These are phyloP conservation scores for Campoplex capitator DNA, from an alignment of 2,888 invertebrate genomes.

Conservation along the genomic window DNA sequence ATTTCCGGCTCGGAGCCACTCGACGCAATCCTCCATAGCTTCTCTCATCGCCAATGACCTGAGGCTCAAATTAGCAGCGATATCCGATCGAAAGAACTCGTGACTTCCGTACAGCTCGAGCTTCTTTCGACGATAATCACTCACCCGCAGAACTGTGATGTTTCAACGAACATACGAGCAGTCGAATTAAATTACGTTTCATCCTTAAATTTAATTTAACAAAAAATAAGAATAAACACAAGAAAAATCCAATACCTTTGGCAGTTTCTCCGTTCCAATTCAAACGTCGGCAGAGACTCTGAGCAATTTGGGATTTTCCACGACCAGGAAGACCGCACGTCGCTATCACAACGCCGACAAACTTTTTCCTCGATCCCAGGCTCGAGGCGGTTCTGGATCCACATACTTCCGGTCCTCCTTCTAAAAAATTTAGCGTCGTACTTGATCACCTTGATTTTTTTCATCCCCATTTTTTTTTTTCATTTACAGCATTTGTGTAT, in stretches of 20 bases:
- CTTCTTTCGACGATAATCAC: conserved; percentile 94
- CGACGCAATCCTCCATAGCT: conserved; percentile 93
- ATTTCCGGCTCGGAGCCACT: conserved; percentile 92
- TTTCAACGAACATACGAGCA: neutral
- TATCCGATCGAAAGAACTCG: conserved; percentile 95
- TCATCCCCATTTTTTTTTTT: neutral
- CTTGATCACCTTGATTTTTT: neutral
- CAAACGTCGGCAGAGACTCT: conserved; percentile 93
- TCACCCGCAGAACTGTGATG: conserved; percentile 94
- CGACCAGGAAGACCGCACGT: conserved; percentile 96
- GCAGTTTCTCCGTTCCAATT: conserved; percentile 96
- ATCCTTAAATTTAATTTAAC: neutral
- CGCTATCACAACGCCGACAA: conserved; percentile 92
- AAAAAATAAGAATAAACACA: neutral
- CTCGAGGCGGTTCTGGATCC: conserved; percentile 85
- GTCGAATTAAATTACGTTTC: neutral
- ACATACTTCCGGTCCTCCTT: conserved; percentile 84
- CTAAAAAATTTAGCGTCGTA: conserved; percentile 81
- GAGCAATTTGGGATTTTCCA: conserved; percentile 96
- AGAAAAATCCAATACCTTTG: conserved; percentile 87
- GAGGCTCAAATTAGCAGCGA: conserved; percentile 92
- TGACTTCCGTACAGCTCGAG: conserved; percentile 93
- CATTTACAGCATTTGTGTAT: neutral
- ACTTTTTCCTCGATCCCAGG: conserved; percentile 84
- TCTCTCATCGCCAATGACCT: conserved; percentile 93